Percentiles rank a stretch among this genome's conserved stretches.
Conservation (phyloP, 1,140 invertebrate genomes). For the Nasonia giraulti region DNA sequence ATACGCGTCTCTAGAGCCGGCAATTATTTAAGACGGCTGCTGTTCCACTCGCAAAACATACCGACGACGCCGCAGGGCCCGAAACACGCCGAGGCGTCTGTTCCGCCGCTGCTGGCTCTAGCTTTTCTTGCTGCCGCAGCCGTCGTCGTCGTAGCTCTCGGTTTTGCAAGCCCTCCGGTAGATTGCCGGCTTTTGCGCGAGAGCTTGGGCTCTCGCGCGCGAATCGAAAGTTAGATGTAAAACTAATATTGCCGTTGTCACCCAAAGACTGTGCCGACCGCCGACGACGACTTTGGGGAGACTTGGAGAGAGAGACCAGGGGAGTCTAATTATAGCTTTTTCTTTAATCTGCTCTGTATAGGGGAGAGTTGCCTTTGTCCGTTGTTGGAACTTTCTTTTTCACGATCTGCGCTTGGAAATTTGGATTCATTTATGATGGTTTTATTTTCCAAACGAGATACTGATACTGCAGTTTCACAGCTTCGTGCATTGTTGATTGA, state of each 20-base stretch:
- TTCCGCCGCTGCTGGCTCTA: neutral
- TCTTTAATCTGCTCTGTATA: conserved; percentile 11
- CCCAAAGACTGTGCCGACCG: neutral
- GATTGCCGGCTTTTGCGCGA: conserved; percentile 22
- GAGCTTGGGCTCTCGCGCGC: neutral
- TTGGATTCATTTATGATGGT: neutral
- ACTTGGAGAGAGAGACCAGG: neutral
- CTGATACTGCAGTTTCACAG: no score
- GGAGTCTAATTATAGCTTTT: conserved; percentile 26
- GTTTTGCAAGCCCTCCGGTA: conserved; percentile 25
- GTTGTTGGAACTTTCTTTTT: neutral
- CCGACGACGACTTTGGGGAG: neutral
- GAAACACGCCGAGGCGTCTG: conserved; percentile 19
- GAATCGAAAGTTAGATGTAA: conserved; percentile 49
- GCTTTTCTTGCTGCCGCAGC: conserved; percentile 13
- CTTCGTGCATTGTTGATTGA: no score
- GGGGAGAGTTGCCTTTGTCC: neutral
- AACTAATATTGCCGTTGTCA: conserved; percentile 50
- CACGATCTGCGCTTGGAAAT: neutral
- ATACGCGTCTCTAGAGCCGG: conserved; percentile 14
- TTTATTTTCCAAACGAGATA: no score
- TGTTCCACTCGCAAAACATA: conserved; percentile 12
- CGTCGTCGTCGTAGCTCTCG: neutral
- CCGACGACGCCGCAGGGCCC: neutral
- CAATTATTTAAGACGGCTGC: conserved; percentile 35